A percentile compares a stretch with the other conserved stretches of the same genome.
Evolutionary conservation across 2,797 vertebrate genomes (phyloP).

Genomic region (Stomatorhinus walkeri): DNA sequence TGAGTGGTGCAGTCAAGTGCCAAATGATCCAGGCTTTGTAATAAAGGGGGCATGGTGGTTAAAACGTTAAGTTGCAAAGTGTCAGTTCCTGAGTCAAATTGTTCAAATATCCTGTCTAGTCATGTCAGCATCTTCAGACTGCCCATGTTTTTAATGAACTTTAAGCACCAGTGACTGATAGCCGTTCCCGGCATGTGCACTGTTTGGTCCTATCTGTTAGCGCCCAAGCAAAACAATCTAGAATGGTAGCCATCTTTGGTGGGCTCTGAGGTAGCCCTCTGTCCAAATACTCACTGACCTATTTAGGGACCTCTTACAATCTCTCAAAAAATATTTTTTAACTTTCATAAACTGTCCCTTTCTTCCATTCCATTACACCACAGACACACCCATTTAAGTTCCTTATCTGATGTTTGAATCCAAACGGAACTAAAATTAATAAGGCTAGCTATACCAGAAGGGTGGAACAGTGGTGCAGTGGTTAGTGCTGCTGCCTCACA

Average conservation of each 20-base stretch:
- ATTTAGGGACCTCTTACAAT: background rate
- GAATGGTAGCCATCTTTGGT: background rate
- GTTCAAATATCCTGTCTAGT: background rate
- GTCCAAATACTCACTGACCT: background rate
- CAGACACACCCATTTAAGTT: background rate
- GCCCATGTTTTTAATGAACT: background rate
- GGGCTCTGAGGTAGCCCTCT: background rate
- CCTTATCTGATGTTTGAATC: background rate
- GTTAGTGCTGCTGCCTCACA: background rate
- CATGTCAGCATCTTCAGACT: background rate
- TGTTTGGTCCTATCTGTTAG: background rate
- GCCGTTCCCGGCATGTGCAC: background rate
- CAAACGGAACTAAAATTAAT: background rate
- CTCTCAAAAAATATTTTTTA: background rate
- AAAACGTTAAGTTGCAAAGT: background rate
- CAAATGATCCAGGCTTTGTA: background rate
- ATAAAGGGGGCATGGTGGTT: background rate
- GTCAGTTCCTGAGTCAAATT: background rate
- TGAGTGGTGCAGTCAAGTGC: background rate
- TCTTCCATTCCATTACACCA: background rate
- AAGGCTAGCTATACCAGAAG: background rate
- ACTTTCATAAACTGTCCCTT: background rate
- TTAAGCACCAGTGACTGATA: background rate
- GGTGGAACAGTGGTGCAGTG: background rate
- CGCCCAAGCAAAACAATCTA: background rate